phyloP scores from a whole-genome alignment of 2,888 invertebrate genomes.

The Philonicus albiceps region DNA sequence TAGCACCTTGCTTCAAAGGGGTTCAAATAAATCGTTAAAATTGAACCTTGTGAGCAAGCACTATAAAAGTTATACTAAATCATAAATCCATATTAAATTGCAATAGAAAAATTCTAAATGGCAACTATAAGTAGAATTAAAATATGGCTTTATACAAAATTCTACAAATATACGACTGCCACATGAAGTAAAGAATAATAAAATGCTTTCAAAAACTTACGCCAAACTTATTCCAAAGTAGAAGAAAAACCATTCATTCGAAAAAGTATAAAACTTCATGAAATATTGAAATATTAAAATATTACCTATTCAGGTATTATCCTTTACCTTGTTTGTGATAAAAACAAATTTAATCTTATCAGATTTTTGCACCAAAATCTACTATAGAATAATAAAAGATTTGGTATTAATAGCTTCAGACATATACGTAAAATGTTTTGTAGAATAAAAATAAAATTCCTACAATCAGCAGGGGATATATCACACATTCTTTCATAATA shows the following conservation, averaged over 20 bases:
- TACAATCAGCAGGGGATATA: neutral
- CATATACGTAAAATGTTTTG: neutral
- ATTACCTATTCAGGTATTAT: too few relatives aligned
- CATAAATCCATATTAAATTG: neutral
- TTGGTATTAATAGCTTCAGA: neutral
- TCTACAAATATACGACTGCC: neutral
- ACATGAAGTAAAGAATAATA: neutral
- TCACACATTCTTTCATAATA: constrained; percentile 5
- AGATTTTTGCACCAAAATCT: neutral
- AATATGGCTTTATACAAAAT: neutral
- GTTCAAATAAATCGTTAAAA: neutral
- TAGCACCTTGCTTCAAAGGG: too few relatives aligned
- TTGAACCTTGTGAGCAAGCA: neutral
- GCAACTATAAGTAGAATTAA: neutral
- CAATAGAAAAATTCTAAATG: neutral
- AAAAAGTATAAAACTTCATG: neutral
- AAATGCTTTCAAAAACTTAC: neutral
- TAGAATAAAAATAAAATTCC: neutral
- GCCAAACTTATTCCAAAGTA: neutral
- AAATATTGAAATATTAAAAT: neutral
- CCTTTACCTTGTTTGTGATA: too few relatives aligned
- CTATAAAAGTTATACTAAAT: neutral
- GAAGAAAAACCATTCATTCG: neutral
- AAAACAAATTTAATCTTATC: too few relatives aligned
- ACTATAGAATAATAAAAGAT: neutral